Evolutionary conservation across 2,113 vertebrate species (phyloP), one percentile per base, ranked within the genome.

Genomic region (Seriola quinqueradiata): DNA sequence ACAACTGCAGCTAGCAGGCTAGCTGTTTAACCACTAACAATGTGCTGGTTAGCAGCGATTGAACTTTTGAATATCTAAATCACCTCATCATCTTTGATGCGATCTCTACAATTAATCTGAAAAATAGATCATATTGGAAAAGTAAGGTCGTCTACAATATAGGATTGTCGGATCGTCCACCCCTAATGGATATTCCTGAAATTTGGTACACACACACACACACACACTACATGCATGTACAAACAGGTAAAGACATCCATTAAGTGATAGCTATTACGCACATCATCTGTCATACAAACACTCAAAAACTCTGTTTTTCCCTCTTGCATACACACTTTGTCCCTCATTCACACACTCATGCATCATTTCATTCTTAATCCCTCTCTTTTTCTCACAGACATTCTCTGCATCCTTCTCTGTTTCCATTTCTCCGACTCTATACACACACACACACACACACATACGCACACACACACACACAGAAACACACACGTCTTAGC

Each of bases 321-420:
- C 40, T 36, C 55, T 48, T 48, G 8, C 28, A 59, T 50, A 48
- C 55, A 36, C 25, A 17, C 50, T 21, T 32, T 58, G 63, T 7
- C 4, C 9, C 65, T 58, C 34, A 60, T 77, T 57, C 28, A 50
- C 36, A 28, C 59, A 66, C 52, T 69, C 52, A 75, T 48, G 25
- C 65, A 54, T 76, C 46, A 78, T 60, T 89, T 80, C 50, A 57
- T 70, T 65, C 46, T 50, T 78, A 69, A 79, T 72, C 61, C 28
- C 50, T 66, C 44, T 84, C 55, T 79, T 11, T 38, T 23, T 38
- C 57, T 23, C 66, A 16, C 44, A 42, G 23, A 58, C 65, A 77
- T 36, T 64, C 23, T 38, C 71, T 48, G 50, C 65, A 63, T 46
- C 44, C n/a, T 69, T 65, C 60, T 71, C 58, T 38, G 28, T 70